Percentiles rank a stretch among this genome's conserved stretches.
Evolutionary conservation across 2,113 vertebrate genomes (phyloP).

Genomic region (Myotis yumanensis): DNA sequence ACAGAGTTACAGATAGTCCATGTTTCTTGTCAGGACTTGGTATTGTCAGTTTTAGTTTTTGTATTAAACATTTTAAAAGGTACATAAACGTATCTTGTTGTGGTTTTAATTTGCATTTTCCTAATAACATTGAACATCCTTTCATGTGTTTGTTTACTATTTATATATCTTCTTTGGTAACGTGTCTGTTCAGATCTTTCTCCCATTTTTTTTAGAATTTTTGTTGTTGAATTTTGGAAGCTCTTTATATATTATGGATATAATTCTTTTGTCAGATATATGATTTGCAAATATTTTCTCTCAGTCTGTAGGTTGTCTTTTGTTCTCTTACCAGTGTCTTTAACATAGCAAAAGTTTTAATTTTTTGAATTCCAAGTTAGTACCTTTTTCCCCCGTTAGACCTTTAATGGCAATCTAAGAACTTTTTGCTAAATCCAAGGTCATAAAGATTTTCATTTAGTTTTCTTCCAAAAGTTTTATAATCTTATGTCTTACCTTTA

Average conservation of each 20-base stretch:
- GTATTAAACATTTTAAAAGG: background rate
- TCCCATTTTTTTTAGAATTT: background rate
- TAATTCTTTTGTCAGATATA: background rate
- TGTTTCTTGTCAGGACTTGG: background rate
- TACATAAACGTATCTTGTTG: background rate
- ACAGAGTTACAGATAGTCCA: background rate
- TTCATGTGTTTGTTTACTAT: background rate
- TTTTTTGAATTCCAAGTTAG: background rate
- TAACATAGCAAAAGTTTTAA: background rate
- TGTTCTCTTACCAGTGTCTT: background rate
- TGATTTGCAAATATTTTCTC: background rate
- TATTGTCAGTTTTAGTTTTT: background rate
- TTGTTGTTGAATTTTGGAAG: background rate
- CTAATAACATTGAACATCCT: background rate
- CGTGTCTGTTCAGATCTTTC: background rate
- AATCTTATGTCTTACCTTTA: background rate
- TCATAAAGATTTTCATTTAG: background rate
- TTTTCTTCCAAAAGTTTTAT: background rate
- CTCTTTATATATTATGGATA: background rate
- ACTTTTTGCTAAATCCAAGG: background rate
- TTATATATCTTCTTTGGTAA: background rate
- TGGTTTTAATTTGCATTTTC: background rate
- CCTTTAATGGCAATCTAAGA: background rate
- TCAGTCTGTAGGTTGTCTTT: background rate
- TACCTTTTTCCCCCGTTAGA: background rate